These are phyloP conservation scores for Myripristis murdjan DNA, from an alignment of 2,797 vertebrate genomes.

Conservation along the genomic window DNA sequence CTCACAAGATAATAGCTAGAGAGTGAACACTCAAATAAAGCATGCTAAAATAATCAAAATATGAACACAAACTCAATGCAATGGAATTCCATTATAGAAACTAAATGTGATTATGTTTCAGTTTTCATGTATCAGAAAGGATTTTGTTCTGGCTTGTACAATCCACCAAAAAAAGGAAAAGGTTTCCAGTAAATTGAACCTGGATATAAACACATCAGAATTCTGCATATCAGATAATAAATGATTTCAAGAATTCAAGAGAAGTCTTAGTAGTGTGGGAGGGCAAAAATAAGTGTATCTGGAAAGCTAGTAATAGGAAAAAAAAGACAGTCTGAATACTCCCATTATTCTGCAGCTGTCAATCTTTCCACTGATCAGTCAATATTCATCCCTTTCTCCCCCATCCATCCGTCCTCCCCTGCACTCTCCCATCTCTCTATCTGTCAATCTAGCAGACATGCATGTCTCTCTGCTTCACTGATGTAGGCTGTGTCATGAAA, in stretches of 20 bases:
- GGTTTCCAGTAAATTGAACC: constrained; percentile 80
- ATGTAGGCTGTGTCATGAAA: constrained; percentile 73
- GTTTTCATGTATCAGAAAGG: constrained; percentile 78
- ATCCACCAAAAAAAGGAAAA: constrained; percentile 78
- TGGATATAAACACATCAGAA: constrained; percentile 81
- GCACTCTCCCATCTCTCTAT: constrained; percentile 80
- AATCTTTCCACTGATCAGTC: constrained; percentile 83
- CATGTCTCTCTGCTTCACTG: constrained; percentile 63
- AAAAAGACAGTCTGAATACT: constrained; percentile 69
- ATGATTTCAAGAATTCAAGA: constrained; percentile 76
- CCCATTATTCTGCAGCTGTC: constrained; percentile 80
- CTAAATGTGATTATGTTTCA: constrained; percentile 81
- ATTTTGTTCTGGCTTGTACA: constrained; percentile 74
- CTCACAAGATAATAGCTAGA: constrained; percentile 80
- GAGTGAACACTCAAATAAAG: constrained; percentile 81
- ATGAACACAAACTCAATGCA: constrained; percentile 81
- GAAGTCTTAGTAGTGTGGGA: constrained; percentile 74
- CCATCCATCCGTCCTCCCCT: constrained; percentile 79
- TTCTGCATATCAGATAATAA: constrained; percentile 76
- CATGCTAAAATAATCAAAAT: constrained; percentile 84
- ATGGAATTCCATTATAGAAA: constrained; percentile 79
- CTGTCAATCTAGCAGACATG: constrained; percentile 79
- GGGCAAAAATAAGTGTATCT: constrained; percentile 78
- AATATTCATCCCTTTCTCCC: constrained; percentile 79
- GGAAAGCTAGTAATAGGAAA: constrained; percentile 72